phyloP scores from a whole-genome alignment of 2,888 invertebrate species.

The Deilephila porcellus region DNA sequence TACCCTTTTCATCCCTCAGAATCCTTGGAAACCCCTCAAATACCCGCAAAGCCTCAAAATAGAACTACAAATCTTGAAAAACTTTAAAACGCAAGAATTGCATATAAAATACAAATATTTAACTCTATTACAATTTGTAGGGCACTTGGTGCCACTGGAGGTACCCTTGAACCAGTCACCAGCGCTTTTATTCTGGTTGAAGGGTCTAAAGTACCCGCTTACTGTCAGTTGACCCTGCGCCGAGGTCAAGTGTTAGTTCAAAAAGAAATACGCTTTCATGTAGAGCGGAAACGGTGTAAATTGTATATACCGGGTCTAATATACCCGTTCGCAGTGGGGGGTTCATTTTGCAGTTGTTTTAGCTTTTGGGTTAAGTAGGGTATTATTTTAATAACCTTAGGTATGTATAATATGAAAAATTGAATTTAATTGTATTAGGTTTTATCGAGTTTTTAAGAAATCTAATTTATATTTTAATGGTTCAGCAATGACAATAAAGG shows the following conservation, averaged over 20 bases:
- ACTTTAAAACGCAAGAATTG: not conserved
- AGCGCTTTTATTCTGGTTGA: slow-evolving; percentile 11
- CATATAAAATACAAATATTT: slow-evolving; percentile 19
- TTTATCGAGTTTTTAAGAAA: no score
- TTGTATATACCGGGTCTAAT: not conserved
- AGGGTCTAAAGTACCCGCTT: slow-evolving; percentile 21
- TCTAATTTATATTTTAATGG: no score
- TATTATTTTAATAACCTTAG: no score
- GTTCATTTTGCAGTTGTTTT: not conserved
- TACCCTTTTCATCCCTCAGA: no score
- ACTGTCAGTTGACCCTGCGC: slow-evolving; percentile 14
- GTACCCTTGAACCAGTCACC: slow-evolving; percentile 8
- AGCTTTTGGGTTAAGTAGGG: not conserved
- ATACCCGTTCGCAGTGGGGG: not conserved
- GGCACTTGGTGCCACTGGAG: not conserved
- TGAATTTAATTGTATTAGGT: no score
- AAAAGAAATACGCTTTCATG: slow-evolving; percentile 10
- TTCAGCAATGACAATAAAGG: no score
- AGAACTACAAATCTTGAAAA: not conserved
- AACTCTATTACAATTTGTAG: slow-evolving; percentile 16
- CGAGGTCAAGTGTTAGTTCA: slow-evolving; percentile 9
- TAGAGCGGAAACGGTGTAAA: slow-evolving; percentile 5
- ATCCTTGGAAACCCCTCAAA: no score
- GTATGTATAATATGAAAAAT: no score
- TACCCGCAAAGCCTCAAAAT: no score